Evolutionary conservation across 2,888 invertebrate species (phyloP), one percentile per base, ranked within the genome.

Genomic region (Melikaiella ostensackeni): DNA sequence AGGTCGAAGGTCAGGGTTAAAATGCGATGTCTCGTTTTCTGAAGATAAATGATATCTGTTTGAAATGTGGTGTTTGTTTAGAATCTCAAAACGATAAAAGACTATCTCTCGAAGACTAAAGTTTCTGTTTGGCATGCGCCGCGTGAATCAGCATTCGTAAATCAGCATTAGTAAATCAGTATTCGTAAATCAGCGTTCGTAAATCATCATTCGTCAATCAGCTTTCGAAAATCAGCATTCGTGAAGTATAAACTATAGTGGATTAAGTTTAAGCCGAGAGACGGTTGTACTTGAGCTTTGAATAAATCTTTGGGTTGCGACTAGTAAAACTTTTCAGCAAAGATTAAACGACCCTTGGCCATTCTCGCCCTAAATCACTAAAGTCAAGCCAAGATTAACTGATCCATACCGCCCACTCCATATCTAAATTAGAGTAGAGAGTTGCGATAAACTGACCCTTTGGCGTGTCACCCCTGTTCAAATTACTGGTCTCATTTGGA

Each of bases 341-440:
- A 70, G 30, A 55, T 50, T 70, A 33, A 50, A 30, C n/a, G 50
- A 30, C 50, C 70, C 70, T 70, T 27, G 30, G n/a, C n/a, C 50
- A 50, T 46, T 70, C 70, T 70, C n/a, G 33, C n/a, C 70, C 70
- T 70, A 70, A 70, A 50, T 70, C 70, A 70, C 70, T 70, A n/a
- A 70, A 70, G 21, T 33, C 70, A 13, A 30, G 33, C 50, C 33
- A 70, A 70, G 70, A 70, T 70, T 46, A 70, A 70, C 30, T 70
- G 70, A 70, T 50, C 70, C 70, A 33, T 50, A 70, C 70, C 30
- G 33, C 21, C 21, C 50, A 46, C 70, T 70, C 30, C 46, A 66
- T 19, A 46, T n/a, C 42, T 66, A 46, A 66, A 66, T 66, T 27
- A 66, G 42, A 38, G 46, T n/a, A 42, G 27, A 46, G 42, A 55